phyloP scores from a whole-genome alignment of 37 sponge, comb jelly and placozoan genomes.

The Aplysina aerophoba region DNA sequence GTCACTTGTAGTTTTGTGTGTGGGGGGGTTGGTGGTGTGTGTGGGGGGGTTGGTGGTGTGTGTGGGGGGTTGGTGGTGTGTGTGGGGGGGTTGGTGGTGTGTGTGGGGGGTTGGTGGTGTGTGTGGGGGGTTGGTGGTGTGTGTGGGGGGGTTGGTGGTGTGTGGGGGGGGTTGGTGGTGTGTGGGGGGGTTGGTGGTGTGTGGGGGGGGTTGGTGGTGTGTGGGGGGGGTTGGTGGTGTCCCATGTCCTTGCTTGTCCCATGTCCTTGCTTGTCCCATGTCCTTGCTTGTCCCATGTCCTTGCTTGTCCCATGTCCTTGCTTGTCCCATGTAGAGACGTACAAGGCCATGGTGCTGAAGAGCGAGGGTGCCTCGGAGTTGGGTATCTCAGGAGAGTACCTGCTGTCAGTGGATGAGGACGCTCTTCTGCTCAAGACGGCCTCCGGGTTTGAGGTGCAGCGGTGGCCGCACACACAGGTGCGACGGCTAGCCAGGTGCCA shows the following conservation, averaged over 20 bases:
- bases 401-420: neutral
- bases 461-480: neutral
- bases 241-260: no score
- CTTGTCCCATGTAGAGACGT: neutral
- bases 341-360: neutral
- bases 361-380: constrained; percentile 19
- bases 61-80: neutral
- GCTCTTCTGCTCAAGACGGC: constrained; percentile 20
- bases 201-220: no score
- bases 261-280: neutral
- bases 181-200: no score
- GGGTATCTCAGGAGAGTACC: constrained; percentile 30
- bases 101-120: neutral
- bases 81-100: neutral
- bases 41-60: no score
- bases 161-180: no score
- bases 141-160: neutral
- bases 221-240: no score
- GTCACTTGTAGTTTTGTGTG: no score
- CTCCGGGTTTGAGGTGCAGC: neutral
- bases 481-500: neutral
- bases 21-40: no score
- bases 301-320: neutral
- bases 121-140: neutral
- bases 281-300: no score